Evolutionary conservation across 2,113 vertebrate genomes (phyloP), one percentile per base, ranked within the genome.

Genomic region (Phylloscopus whistleri): DNA sequence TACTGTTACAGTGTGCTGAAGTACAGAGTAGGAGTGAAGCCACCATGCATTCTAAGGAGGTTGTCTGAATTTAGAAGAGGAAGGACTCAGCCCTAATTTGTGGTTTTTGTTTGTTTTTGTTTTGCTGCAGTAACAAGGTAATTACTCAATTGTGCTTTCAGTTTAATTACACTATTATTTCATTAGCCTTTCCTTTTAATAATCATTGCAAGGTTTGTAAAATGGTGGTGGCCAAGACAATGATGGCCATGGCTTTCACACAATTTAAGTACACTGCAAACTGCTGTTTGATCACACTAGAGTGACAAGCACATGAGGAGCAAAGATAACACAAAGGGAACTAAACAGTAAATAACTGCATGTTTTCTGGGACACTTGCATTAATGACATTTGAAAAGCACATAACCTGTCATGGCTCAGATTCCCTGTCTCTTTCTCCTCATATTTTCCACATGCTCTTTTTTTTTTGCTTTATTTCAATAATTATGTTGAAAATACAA

Each of bases 401-500:
- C 21, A 69, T 46, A 73, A 48, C 16, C 19, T 75, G 43, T 52
- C 39, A 35, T 12, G 72, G 58, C 26, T 67, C 28, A 69, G 55
- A 58, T 37, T 35, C 9, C 20, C 41, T 35, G 11, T 33, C 51
- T 66, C 58, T 22, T 37, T 90, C 24, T 81, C 48, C 6, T 59
- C 60, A 14, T 28, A 51, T 26, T 56, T 92, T 55, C 52, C 49
- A 44, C 18, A 39, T 12, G 3, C 6, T 77, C 8, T 76, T 22
- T 90, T 74, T 20, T 91, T 91, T 24, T 17, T n/a, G 17, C 28
- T 27, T 60, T 87, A 64, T 79, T 88, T 70, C 44, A 91, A 19
- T 87, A 79, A 35, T 87, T 90, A 31, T 6, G 53, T 63, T 48
- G 44, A 94, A 97, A 95, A 85, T 24, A 72, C 20, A 91, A 89